Base-by-base conservation (phyloP, 2,888 invertebrate genomes). In the Theodoxus fluviatilis region DNA sequence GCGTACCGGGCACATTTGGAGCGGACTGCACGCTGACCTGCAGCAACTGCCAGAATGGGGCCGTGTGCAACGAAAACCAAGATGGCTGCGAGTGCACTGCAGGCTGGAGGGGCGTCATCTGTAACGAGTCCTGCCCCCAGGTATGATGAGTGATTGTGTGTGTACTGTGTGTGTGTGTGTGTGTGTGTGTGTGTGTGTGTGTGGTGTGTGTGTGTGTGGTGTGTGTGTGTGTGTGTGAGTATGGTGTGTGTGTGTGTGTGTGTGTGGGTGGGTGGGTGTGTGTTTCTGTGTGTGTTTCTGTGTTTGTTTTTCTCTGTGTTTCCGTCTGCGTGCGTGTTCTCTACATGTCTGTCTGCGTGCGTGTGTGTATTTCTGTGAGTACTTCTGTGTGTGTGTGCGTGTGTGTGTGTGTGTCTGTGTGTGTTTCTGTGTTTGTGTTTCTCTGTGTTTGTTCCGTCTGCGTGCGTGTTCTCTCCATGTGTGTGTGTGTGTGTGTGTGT, bases 1-100 rank as follows among this genome's bases (percentile, higher is more conserved):
- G 89, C 76, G 81, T 83, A 2, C 81, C 81, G 2, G 89, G 89
- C 0, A 78, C 78, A 3, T 89, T 89, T 76, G 89, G 89, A 1
- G 75, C 78, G 1, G 80, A 85, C 40, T 89, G 89, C 75, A 76
- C 84, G 68, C 83, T 81, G 66, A 84, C 83, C 4, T 89, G 89
- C 76, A 74, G 74, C n/a, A 84, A 85, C 74, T 89, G 89, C 76
- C 77, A 80, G 74, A 87, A 89, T 74, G 87, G 87, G 12, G 88
- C 84, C 18, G 68, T 70, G 52, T 87, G 87, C 76, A 83, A 80
- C 67, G 73, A 72, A 6, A 74, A 78, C n/a, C 73, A 76, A 38
- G 79, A 79, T 55, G 85, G 81, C 0, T 87, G 87, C 70, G 70
- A 77, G 3, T 89, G 89, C 77, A 78, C 82, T 18, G 74, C 82